These are phyloP conservation scores for Pachypanchax playfairii DNA, from an alignment of 2,113 vertebrate genomes.

Conservation along the genomic window DNA sequence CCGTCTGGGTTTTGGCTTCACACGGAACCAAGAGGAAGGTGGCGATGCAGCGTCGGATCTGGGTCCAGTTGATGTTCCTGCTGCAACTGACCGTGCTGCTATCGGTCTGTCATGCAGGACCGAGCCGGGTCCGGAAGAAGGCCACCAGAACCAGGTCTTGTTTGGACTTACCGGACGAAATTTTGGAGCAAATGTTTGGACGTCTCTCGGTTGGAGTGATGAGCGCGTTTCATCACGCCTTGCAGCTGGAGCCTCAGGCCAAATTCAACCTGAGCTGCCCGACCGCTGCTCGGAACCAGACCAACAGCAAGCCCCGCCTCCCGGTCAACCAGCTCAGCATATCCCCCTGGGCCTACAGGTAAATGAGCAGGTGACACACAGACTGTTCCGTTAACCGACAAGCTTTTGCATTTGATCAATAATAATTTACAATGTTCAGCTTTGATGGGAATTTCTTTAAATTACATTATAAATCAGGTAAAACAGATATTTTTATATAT, in stretches of 20 bases:
- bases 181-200: slow-evolving; percentile 93
- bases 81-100: slow-evolving; percentile 30
- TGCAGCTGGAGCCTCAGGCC: slow-evolving; percentile 86
- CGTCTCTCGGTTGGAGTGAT: slow-evolving; percentile 90
- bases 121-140: slow-evolving; percentile 73
- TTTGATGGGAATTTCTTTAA: too few relatives aligned
- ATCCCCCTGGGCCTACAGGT: slow-evolving; percentile 96
- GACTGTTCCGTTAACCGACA: too few relatives aligned
- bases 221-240: slow-evolving; percentile 92
- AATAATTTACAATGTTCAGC: too few relatives aligned
- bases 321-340: slow-evolving; percentile 91
- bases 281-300: slow-evolving; percentile 56
- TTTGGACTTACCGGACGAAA: slow-evolving; percentile 88
- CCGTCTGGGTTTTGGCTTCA: neutral
- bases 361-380: neutral
- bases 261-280: slow-evolving; percentile 87
- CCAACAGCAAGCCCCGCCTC: slow-evolving; percentile 76
- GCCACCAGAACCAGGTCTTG: slow-evolving; percentile 79
- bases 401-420: too few relatives aligned
- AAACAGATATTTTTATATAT: too few relatives aligned
- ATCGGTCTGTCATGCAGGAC: slow-evolving; percentile 28
- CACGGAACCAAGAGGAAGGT: neutral
- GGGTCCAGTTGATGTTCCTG: slow-evolving; percentile 49
- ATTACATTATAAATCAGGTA: too few relatives aligned
- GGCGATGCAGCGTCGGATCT: slow-evolving; percentile 58